phyloP scores from a whole-genome alignment of 2,113 vertebrate genomes.

The Pseudorasbora parva region DNA sequence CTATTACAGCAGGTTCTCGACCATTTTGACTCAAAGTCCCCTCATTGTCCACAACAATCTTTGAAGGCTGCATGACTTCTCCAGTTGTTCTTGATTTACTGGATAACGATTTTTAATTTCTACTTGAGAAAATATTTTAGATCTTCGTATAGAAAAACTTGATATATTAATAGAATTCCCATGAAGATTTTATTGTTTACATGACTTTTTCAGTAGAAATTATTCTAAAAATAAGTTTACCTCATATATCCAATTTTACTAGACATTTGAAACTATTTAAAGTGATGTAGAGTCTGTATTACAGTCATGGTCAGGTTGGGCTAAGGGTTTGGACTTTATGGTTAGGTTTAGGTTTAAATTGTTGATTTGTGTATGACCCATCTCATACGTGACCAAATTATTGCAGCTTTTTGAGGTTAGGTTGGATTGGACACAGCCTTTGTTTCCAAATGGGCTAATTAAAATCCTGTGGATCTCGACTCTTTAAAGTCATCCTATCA shows the following conservation, averaged over 20 bases:
- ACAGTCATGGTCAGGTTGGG: not conserved
- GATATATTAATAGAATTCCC: not conserved
- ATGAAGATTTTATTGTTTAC: not conserved
- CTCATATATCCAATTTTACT: not conserved
- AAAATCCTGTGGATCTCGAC: not conserved
- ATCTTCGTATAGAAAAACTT: not conserved
- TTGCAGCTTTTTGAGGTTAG: not conserved
- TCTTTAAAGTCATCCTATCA: not conserved
- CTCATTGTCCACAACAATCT: not conserved
- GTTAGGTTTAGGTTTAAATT: not conserved
- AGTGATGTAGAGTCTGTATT: not conserved
- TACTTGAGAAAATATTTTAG: not conserved
- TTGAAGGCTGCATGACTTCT: not conserved
- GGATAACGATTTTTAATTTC: not conserved
- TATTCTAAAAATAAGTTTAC: not conserved
- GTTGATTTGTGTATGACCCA: not conserved
- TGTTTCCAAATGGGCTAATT: not conserved
- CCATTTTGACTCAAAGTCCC: not conserved
- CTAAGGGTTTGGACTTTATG: not conserved
- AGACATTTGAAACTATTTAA: not conserved
- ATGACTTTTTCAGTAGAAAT: not conserved
- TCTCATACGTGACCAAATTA: not conserved
- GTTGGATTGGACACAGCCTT: not conserved
- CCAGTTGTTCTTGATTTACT: not conserved
- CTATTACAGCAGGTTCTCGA: not conserved